phyloP scores from a whole-genome alignment of 2,797 vertebrate genomes.

The Lerista edwardsae region DNA sequence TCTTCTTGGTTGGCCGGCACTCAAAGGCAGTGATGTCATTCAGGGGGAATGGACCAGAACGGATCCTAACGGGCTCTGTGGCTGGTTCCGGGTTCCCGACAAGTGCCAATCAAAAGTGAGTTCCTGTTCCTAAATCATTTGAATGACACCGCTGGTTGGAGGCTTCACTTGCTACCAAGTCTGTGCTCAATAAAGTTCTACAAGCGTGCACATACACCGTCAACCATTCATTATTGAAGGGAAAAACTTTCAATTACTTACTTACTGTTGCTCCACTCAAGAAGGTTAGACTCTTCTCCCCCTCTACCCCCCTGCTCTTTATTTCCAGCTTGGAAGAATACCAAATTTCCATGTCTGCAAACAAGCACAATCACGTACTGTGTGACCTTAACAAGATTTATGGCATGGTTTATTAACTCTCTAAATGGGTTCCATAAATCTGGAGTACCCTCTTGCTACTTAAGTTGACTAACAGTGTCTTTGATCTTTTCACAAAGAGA shows the following conservation, averaged over 20 bases:
- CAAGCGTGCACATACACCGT: constrained; percentile 20
- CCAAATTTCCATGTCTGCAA: constrained; percentile 71
- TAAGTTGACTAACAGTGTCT: constrained; percentile 58
- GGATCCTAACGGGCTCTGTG: too few relatives aligned
- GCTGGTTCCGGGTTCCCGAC: too few relatives aligned
- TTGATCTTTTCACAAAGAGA: constrained; percentile 68
- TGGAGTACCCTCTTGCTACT: constrained; percentile 56
- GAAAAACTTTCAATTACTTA: constrained; percentile 71
- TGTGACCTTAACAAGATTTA: constrained; percentile 75
- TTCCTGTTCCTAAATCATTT: too few relatives aligned
- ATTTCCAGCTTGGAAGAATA: constrained; percentile 69
- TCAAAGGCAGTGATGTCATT: too few relatives aligned
- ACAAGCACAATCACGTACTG: constrained; percentile 67
- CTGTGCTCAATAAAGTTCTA: constrained; percentile 31
- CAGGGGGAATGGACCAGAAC: too few relatives aligned
- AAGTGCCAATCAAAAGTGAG: too few relatives aligned
- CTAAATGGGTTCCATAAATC: constrained; percentile 77
- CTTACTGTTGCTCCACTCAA: constrained; percentile 64
- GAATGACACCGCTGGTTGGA: neutral
- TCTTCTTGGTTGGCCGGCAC: too few relatives aligned
- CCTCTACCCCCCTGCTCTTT: neutral
- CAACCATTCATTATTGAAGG: constrained; percentile 68
- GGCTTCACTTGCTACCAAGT: neutral
- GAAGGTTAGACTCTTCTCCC: constrained; percentile 55
- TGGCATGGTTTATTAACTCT: constrained; percentile 73